Base-by-base conservation (phyloP, 2,888 invertebrate genomes). In the Linyphia triangularis region DNA sequence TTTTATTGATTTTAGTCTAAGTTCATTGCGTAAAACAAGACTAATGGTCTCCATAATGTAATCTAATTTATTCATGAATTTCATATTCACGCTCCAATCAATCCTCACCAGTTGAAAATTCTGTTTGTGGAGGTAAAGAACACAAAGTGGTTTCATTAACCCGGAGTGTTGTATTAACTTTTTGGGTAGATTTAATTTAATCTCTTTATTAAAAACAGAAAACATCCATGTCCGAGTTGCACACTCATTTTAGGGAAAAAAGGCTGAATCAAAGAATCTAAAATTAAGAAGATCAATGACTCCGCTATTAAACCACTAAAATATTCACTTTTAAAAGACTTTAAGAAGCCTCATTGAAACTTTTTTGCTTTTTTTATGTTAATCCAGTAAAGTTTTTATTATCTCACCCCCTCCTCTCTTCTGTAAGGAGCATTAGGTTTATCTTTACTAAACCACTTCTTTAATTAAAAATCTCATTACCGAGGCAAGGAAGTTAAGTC, bases 381-480 rank as follows among this genome's bases (percentile, higher is more conserved):
- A 72, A 82, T 82, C 61, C 22, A 82, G 69, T 10, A 26, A 33
- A 63, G 72, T 61, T 70, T 43, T 61, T 72, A 72, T 22, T 30
- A 16, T 72, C 30, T n/a, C n/a, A n/a, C n/a, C 40, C 26, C 57
- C 37, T 24, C 16, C 40, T 40, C 40, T 69, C 69, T n/a, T 40
- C 59, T 37, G 61, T 61, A 33, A 19, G 59, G 72, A 40, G 63
- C 57, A 81, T 81, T 81, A 82, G 30, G 82, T 72, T 82, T 72
- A 82, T 82, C 82, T 75, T 65, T 10, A 57, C 57, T 67, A 67
- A 75, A 37, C 75, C 75, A 33, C 83, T 84, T 75, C 75, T 84
- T 84, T 84, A 84, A 75, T 84, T 84, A 84, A 84, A 84, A 84
- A 75, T 65, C 75, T 84, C 83, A 84, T 84, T 84, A 84, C 72